A percentile compares a stretch with the other conserved stretches of the same genome.
phyloP scores from a whole-genome alignment of 1,140 invertebrate species.

The Achatina immaculata region DNA sequence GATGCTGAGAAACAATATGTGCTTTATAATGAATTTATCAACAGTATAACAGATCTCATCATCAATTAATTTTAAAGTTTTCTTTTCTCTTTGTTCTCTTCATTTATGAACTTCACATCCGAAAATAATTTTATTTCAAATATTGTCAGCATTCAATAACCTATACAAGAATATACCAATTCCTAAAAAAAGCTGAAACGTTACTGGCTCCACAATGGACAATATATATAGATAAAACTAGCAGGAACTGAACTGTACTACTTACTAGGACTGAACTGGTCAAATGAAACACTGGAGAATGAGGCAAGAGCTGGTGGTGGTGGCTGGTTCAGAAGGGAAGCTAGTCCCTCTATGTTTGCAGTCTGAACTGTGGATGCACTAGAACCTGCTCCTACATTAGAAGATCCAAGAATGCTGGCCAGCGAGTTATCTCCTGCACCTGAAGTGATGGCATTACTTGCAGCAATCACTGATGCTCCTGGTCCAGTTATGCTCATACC shows the following conservation, averaged over 20 bases:
- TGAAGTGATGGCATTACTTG: slow-evolving; percentile 18
- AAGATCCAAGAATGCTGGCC: slow-evolving; percentile 23
- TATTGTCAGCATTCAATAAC: too few species aligned
- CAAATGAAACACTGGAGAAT: slow-evolving; percentile 19
- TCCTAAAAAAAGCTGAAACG: too few species aligned
- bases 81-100: too few species aligned
- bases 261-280: slow-evolving; percentile 29
- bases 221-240: too few species aligned
- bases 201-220: too few species aligned
- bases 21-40: too few species aligned
- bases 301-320: slow-evolving; percentile 15
- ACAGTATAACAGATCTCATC: too few species aligned
- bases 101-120: too few species aligned
- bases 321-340: slow-evolving; percentile 25
- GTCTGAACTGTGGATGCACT: slow-evolving; percentile 14
- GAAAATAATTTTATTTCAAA: too few species aligned
- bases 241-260: too few species aligned
- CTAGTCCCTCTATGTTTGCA: slow-evolving; percentile 32
- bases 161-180: too few species aligned
- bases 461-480: background rate
- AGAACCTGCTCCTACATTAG: background rate
- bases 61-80: too few species aligned
- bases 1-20: slow-evolving; percentile 16
- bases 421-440: slow-evolving; percentile 25
- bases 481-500: slow-evolving; percentile 22